Evolutionary conservation across 2,888 invertebrate genomes (phyloP).

Genomic region (Artemia sp.): DNA sequence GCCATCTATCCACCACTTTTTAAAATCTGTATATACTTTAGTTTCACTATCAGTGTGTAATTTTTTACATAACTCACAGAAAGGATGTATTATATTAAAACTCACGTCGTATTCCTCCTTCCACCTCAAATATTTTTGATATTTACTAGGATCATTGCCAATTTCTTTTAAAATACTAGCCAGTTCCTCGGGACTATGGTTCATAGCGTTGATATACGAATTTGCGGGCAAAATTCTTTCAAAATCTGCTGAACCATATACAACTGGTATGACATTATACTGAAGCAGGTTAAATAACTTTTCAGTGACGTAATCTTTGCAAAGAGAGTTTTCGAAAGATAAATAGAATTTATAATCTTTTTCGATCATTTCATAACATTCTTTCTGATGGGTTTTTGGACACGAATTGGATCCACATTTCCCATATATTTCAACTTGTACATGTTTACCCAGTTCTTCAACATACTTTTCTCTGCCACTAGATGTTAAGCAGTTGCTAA

Average conservation of each 20-base stretch:
- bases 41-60: constrained; percentile 15
- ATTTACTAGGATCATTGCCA: constrained; percentile 15
- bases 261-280: constrained; percentile 18
- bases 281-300: constrained; percentile 20
- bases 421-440: constrained; percentile 24
- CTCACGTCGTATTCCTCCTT: constrained; percentile 16
- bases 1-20: constrained; percentile 7
- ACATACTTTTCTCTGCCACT: constrained; percentile 25
- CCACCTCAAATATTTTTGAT: constrained; percentile 22
- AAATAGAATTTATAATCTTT: constrained; percentile 22
- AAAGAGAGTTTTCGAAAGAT: constrained; percentile 22
- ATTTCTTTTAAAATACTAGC: constrained; percentile 19
- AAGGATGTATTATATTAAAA: background rate
- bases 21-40: background rate
- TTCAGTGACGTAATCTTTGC: constrained; percentile 21
- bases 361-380: constrained; percentile 21
- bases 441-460: constrained; percentile 22
- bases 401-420: constrained; percentile 16
- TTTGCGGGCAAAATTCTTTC: constrained; percentile 20
- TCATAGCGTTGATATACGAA: constrained; percentile 21
- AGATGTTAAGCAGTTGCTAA: constrained; percentile 24
- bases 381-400: background rate
- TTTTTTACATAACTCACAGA: constrained; percentile 21
- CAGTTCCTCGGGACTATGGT: constrained; percentile 19
- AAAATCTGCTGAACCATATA: constrained; percentile 21